phyloP scores from a whole-genome alignment of 2,888 invertebrate genomes.

The Mystacides longicornis region DNA sequence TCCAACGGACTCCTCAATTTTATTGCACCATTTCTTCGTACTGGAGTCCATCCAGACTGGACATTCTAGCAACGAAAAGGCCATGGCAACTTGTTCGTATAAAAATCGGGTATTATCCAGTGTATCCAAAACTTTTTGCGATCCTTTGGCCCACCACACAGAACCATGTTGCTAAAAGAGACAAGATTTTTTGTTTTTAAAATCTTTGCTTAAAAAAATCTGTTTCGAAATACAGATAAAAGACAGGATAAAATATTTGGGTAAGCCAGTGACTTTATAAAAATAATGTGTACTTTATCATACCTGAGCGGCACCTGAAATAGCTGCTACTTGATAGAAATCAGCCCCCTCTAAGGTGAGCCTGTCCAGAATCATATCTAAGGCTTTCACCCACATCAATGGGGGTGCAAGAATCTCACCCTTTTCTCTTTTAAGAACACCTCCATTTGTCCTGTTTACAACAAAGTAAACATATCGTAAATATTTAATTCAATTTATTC shows the following conservation, averaged over 20 bases:
- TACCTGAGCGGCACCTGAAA: constrained; percentile 92
- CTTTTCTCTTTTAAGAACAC: constrained; percentile 45
- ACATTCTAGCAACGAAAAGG: constrained; percentile 71
- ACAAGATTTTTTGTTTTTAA: no score
- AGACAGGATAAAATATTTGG: no score
- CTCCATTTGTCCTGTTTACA: constrained; percentile 45
- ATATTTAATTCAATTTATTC: no score
- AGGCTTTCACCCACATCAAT: constrained; percentile 91
- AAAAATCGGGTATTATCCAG: constrained; percentile 70
- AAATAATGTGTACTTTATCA: no score
- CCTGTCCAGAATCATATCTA: constrained; percentile 84
- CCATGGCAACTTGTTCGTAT: constrained; percentile 71
- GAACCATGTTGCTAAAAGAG: constrained; percentile 90
- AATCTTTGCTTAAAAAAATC: no score
- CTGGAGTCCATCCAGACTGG: constrained; percentile 98
- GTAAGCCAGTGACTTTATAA: no score
- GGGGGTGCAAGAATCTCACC: constrained; percentile 72
- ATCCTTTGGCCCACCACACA: constrained; percentile 85
- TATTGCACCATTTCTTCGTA: constrained; percentile 61
- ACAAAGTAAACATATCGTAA: not conserved
- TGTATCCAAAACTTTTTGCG: constrained; percentile 53
- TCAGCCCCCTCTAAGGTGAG: constrained; percentile 75
- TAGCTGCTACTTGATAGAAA: constrained; percentile 70
- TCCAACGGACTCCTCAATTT: constrained; percentile 75
- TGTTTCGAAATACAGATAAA: no score